These are phyloP conservation scores for Synergus gifuensis DNA, from an alignment of 2,888 invertebrate genomes.

Conservation along the genomic window DNA sequence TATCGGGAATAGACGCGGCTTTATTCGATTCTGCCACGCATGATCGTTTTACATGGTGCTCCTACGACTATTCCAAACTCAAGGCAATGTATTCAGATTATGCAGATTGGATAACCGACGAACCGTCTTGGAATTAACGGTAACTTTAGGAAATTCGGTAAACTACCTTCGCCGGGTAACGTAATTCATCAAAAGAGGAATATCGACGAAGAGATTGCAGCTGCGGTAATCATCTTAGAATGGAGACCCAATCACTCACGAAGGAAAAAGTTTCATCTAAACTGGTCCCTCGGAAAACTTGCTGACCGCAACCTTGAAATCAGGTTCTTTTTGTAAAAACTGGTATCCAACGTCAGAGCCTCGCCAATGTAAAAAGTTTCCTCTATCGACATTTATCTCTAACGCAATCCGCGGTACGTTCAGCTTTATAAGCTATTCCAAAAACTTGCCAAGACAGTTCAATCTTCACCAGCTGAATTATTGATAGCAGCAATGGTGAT, in stretches of 20 bases:
- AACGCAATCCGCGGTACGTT: constrained; percentile 23
- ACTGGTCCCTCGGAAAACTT: constrained; percentile 14
- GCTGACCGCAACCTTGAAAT: constrained; percentile 34
- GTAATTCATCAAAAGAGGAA: constrained; percentile 21
- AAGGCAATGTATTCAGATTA: constrained; percentile 65
- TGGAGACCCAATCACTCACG: background rate
- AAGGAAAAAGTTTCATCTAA: constrained; percentile 18
- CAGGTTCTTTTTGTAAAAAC: constrained; percentile 21
- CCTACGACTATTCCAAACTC: constrained; percentile 57
- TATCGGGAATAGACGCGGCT: constrained; percentile 56
- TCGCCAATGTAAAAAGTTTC: constrained; percentile 2
- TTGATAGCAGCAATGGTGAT: constrained; percentile 29
- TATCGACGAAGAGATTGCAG: background rate
- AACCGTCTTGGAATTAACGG: constrained; percentile 47
- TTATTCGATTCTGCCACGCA: constrained; percentile 57
- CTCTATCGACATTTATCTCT: constrained; percentile 10
- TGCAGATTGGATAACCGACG: constrained; percentile 64
- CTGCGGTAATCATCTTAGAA: background rate
- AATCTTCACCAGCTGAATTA: constrained; percentile 35
- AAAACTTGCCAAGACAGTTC: constrained; percentile 40
- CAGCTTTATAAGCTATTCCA: constrained; percentile 24
- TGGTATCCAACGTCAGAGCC: constrained; percentile 10
- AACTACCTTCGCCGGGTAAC: constrained; percentile 6
- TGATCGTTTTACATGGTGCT: constrained; percentile 56
- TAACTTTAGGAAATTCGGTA: constrained; percentile 40